A percentile compares a stretch with the other conserved stretches of the same genome.
These are phyloP conservation scores for Micropterix aruncella DNA, from an alignment of 2,888 invertebrate species.

Conservation along the genomic window DNA sequence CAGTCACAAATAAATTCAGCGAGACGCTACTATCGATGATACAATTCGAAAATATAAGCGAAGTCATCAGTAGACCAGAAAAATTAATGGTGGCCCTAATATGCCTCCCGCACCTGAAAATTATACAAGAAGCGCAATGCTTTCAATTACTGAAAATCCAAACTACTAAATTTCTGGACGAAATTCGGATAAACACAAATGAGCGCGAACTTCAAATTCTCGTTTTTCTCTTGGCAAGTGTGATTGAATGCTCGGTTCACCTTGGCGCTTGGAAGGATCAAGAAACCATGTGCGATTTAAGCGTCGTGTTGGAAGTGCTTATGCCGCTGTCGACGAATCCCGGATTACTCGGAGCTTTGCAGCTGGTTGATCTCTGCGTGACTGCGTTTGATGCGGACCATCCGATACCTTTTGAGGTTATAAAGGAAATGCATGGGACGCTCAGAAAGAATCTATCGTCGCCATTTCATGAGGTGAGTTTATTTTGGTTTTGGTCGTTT, in stretches of 20 bases:
- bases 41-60: slow-evolving; percentile 21
- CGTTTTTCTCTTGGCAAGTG: slow-evolving; percentile 39
- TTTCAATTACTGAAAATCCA: slow-evolving; percentile 23
- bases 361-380: slow-evolving; percentile 38
- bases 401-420: slow-evolving; percentile 25
- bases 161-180: slow-evolving; percentile 19
- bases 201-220: not conserved
- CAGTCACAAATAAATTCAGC: slow-evolving; percentile 24
- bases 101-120: slow-evolving; percentile 41
- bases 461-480: slow-evolving; percentile 50
- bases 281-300: slow-evolving; percentile 28
- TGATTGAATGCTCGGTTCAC: slow-evolving; percentile 45
- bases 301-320: slow-evolving; percentile 26
- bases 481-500: too few relatives aligned
- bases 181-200: slow-evolving; percentile 7
- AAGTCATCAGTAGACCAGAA: slow-evolving; percentile 24
- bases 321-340: slow-evolving; percentile 30
- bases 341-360: slow-evolving; percentile 32
- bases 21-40: slow-evolving; percentile 23
- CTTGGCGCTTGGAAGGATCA: slow-evolving; percentile 34
- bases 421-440: slow-evolving; percentile 32
- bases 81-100: slow-evolving; percentile 34
- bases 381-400: slow-evolving; percentile 33
- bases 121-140: slow-evolving; percentile 24
- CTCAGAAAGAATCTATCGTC: slow-evolving; percentile 51